phyloP scores from a whole-genome alignment of 2,888 invertebrate genomes.

The Agrochola macilenta region DNA sequence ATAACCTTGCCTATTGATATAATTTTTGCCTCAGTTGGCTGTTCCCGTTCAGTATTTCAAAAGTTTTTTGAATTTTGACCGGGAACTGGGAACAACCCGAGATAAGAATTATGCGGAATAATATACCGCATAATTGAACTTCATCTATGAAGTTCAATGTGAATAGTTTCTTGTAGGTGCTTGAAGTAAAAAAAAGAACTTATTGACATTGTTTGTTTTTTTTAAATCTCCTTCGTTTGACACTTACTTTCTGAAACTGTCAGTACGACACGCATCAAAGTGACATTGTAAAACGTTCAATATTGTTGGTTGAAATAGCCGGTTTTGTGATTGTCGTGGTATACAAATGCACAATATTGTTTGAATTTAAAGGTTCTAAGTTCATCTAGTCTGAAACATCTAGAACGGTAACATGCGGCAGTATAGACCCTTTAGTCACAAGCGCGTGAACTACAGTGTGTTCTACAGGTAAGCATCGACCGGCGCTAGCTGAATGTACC shows the following conservation, averaged over 20 bases:
- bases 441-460: conserved; percentile 17
- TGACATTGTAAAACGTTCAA: neutral
- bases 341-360: neutral
- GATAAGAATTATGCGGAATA: neutral
- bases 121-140: too few species aligned
- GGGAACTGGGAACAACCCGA: neutral
- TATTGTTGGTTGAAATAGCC: neutral
- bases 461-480: conserved; percentile 39
- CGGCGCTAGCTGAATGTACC: conserved; percentile 1
- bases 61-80: neutral
- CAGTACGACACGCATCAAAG: neutral
- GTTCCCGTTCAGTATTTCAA: neutral
- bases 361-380: conserved; percentile 1
- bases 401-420: conserved; percentile 25
- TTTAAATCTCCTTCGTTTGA: too few species aligned
- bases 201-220: too few species aligned
- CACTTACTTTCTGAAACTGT: neutral
- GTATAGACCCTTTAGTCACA: conserved; percentile 11
- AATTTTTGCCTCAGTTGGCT: neutral
- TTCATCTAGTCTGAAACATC: neutral
- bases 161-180: neutral
- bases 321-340: neutral
- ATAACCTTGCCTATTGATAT: neutral
- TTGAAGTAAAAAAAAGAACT: too few species aligned
- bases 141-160: neutral